phyloP scores from a whole-genome alignment of 2,797 vertebrate species.

The Enteromius treurensis region DNA sequence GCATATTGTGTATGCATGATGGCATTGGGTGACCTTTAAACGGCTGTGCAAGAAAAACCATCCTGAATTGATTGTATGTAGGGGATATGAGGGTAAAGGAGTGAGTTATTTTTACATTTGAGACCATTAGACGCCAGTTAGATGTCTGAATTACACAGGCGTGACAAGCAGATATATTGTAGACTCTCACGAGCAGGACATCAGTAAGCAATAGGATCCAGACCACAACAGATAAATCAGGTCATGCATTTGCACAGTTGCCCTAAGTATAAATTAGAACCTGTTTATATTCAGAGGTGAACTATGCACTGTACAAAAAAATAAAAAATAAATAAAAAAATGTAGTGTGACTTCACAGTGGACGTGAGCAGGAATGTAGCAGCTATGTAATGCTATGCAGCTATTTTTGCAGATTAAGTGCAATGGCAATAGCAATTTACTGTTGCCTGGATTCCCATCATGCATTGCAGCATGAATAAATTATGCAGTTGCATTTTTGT shows the following conservation, averaged over 20 bases:
- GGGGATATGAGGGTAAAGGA: conserved; percentile 26
- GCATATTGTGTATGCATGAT: conserved; percentile 53
- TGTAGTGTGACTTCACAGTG: neutral
- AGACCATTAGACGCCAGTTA: conserved; percentile 49
- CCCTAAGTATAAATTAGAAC: neutral
- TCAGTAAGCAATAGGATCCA: conserved; percentile 11
- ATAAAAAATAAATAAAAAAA: neutral
- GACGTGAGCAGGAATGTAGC: neutral
- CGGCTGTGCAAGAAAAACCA: conserved; percentile 44
- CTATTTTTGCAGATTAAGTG: neutral
- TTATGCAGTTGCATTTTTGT: neutral
- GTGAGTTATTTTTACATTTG: conserved; percentile 43
- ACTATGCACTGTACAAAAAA: neutral
- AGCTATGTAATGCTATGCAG: neutral
- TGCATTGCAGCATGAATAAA: neutral
- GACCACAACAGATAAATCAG: conserved; percentile 4
- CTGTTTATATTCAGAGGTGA: neutral
- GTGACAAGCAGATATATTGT: conserved; percentile 25
- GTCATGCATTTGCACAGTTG: conserved; percentile 7
- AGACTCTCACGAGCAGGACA: neutral
- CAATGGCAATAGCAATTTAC: neutral
- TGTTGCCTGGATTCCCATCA: neutral
- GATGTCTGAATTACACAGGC: conserved; percentile 22
- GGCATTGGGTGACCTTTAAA: conserved; percentile 60
- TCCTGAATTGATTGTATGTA: conserved; percentile 48